phyloP scores from a whole-genome alignment of 2,113 vertebrate genomes.

The Tringa solitaria region DNA sequence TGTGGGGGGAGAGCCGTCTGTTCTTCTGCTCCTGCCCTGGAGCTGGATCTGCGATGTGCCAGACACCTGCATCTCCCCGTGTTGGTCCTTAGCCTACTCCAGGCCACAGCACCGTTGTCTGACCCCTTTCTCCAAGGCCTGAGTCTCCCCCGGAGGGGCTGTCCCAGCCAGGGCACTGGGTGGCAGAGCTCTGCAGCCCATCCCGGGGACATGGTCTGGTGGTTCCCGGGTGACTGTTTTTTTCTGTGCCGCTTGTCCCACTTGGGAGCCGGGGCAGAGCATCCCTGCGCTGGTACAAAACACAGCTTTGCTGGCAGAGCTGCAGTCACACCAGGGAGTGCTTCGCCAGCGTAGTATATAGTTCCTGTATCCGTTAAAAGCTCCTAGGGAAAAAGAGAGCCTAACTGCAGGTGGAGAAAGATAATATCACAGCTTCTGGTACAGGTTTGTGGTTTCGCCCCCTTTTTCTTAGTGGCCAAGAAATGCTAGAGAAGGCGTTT shows the following conservation, averaged over 20 bases:
- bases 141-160: not conserved
- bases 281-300: not conserved
- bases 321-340: constrained; percentile 53
- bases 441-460: not conserved
- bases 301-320: constrained; percentile 23
- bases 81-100: not conserved
- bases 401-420: constrained; percentile 18
- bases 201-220: not conserved
- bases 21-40: not conserved
- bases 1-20: fast-evolving
- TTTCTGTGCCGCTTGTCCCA: not conserved
- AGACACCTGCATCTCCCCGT: not conserved
- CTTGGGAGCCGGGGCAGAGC: not conserved
- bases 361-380: constrained; percentile 37
- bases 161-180: fast-evolving
- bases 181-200: not conserved
- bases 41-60: not conserved
- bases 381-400: constrained; percentile 57
- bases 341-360: constrained; percentile 36
- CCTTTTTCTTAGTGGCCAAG: not conserved
- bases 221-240: not conserved
- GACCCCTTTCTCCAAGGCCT: not conserved
- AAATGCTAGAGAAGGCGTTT: not conserved
- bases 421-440: constrained; percentile 42
- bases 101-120: not conserved